phyloP scores from a whole-genome alignment of 2,888 invertebrate species.

The Tricholauxania praeusta region DNA sequence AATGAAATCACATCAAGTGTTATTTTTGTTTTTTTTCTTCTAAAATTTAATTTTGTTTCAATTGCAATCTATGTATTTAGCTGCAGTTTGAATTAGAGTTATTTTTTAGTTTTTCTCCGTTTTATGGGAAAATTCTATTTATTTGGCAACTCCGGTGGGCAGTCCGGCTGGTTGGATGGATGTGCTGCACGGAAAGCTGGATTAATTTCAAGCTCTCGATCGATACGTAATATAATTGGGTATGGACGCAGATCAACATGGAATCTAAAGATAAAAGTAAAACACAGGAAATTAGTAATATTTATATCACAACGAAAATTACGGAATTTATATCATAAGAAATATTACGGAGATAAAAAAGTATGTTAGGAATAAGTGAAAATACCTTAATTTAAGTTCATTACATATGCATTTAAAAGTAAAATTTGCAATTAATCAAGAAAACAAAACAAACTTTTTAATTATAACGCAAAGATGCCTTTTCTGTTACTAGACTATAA shows the following conservation, averaged over 20 bases:
- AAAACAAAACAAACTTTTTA: neutral
- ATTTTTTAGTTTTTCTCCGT: constrained; percentile 64
- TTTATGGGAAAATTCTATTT: constrained; percentile 69
- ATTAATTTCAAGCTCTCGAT: constrained; percentile 86
- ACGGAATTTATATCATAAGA: too few species aligned
- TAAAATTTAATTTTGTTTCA: constrained; percentile 28
- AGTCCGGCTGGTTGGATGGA: constrained; percentile 93
- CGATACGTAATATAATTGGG: constrained; percentile 89
- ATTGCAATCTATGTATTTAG: constrained; percentile 26
- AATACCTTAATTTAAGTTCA: too few species aligned
- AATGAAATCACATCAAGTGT: constrained; percentile 14
- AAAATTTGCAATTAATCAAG: too few species aligned
- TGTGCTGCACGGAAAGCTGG: constrained; percentile 93
- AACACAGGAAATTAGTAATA: neutral
- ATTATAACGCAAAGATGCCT: too few species aligned
- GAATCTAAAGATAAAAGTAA: constrained; percentile 73
- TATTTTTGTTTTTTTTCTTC: constrained; percentile 26
- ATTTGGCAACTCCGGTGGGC: constrained; percentile 90
- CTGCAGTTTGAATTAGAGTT: constrained; percentile 36
- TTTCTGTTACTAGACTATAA: too few species aligned
- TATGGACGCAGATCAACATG: constrained; percentile 91
- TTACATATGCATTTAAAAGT: too few species aligned
- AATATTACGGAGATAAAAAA: too few species aligned
- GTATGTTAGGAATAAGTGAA: too few species aligned
- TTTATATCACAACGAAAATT: too few species aligned